A percentile compares a stretch with the other conserved stretches of the same genome.
phyloP scores from a whole-genome alignment of 2,888 invertebrate genomes.

The Tryphoninae sp. region DNA sequence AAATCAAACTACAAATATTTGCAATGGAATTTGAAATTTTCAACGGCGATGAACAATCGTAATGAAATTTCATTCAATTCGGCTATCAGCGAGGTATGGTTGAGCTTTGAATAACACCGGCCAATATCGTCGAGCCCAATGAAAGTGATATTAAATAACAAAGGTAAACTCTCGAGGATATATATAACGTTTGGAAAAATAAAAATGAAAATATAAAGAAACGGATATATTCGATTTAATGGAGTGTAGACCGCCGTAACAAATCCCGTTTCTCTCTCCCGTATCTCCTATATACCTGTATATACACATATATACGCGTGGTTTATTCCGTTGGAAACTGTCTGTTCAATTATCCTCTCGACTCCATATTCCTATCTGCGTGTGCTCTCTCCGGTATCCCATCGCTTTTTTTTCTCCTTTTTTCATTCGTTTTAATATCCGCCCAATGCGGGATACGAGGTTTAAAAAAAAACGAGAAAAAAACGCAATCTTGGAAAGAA shows the following conservation, averaged over 20 bases:
- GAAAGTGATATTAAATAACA: slow-evolving; percentile 57
- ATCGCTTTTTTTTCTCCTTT: slow-evolving; percentile 17
- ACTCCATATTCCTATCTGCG: slow-evolving; percentile 39
- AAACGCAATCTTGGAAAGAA: background rate
- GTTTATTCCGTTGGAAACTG: slow-evolving; percentile 58
- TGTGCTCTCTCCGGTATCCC: slow-evolving; percentile 14
- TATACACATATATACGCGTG: slow-evolving; percentile 4
- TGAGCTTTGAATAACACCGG: slow-evolving; percentile 7
- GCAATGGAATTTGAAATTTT: slow-evolving; percentile 6
- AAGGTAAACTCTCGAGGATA: slow-evolving; percentile 52
- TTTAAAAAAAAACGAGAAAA: slow-evolving; percentile 9
- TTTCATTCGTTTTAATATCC: slow-evolving; percentile 44
- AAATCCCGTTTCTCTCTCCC: slow-evolving; percentile 39
- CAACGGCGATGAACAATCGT: slow-evolving; percentile 10
- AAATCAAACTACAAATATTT: no score
- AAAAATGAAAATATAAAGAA: slow-evolving; percentile 19
- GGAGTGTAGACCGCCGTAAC: slow-evolving; percentile 53
- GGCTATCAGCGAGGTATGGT: background rate
- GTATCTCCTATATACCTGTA: background rate
- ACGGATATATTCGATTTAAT: slow-evolving; percentile 57
- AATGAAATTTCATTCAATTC: slow-evolving; percentile 20
- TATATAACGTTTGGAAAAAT: slow-evolving; percentile 24
- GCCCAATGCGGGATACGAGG: slow-evolving; percentile 16
- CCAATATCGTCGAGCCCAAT: slow-evolving; percentile 27
- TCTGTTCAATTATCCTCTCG: slow-evolving; percentile 58